Percentiles rank a stretch among this genome's conserved stretches.
Conservation (phyloP, 2,797 vertebrate genomes). For the Enteromius afrohamiltoni region DNA sequence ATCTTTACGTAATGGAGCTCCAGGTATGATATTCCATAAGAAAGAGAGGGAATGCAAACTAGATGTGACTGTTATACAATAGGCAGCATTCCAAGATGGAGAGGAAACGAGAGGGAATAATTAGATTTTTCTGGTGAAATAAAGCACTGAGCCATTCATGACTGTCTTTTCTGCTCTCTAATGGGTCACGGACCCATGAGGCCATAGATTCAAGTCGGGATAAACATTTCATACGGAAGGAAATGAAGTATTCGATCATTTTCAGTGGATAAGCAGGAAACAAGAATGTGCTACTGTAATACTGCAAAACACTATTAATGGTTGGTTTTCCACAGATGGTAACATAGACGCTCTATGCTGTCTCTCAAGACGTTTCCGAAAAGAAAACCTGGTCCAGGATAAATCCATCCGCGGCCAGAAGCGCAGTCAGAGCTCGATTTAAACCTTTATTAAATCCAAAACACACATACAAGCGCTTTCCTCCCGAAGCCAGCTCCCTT, state of each 20-base stretch:
- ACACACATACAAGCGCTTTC: slow-evolving; percentile 39
- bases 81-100: slow-evolving; percentile 55
- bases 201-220: slow-evolving; percentile 32
- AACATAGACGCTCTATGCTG: slow-evolving; percentile 36
- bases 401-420: slow-evolving; percentile 41
- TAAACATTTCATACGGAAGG: slow-evolving; percentile 37
- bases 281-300: slow-evolving; percentile 33
- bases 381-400: slow-evolving; percentile 27
- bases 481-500: slow-evolving; percentile 27
- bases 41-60: slow-evolving; percentile 64
- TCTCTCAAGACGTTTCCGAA: slow-evolving; percentile 10
- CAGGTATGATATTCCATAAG: slow-evolving; percentile 53
- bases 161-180: slow-evolving; percentile 22
- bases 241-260: slow-evolving; percentile 18
- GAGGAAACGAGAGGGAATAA: slow-evolving; percentile 60
- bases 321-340: slow-evolving; percentile 43
- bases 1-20: slow-evolving; percentile 70
- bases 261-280: slow-evolving; percentile 4
- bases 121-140: slow-evolving; percentile 55
- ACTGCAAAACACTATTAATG: slow-evolving; percentile 42
- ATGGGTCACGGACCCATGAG: slow-evolving; percentile 40
- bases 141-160: slow-evolving; percentile 42
- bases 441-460: slow-evolving; percentile 49
- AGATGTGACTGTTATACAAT: slow-evolving; percentile 61
- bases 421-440: slow-evolving; percentile 29